phyloP scores from a whole-genome alignment of 2,113 vertebrate genomes.

The Brachypodius melanocephalos region DNA sequence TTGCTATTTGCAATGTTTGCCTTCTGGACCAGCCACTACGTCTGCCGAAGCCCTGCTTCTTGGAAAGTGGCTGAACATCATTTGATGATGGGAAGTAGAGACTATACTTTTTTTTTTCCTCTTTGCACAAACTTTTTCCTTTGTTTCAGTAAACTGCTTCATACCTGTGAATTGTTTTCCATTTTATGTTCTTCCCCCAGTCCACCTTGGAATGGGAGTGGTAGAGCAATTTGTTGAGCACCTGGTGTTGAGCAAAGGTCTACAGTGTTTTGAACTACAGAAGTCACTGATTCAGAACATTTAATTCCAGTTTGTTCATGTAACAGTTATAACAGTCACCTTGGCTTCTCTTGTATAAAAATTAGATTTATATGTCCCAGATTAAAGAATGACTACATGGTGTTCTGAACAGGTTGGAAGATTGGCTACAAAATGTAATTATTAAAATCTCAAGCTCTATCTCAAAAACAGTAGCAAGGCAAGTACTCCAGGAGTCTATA shows the following conservation, averaged over 20 bases:
- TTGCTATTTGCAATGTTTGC: neutral
- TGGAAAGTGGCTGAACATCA: accelerated
- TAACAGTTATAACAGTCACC: neutral
- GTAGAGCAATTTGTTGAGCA: neutral
- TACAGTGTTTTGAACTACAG: neutral
- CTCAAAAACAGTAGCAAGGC: neutral
- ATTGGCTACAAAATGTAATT: neutral
- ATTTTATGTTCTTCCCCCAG: neutral
- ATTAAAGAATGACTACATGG: neutral
- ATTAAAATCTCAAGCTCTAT: neutral
- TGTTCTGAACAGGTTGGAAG: neutral
- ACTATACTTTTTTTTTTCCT: neutral
- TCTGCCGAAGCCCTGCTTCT: neutral
- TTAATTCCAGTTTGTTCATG: neutral
- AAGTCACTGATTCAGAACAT: neutral
- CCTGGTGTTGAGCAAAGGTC: neutral
- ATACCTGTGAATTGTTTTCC: neutral
- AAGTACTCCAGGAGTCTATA: neutral
- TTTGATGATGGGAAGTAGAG: neutral
- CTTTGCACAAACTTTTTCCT: neutral
- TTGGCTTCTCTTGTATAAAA: neutral
- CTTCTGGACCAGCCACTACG: neutral
- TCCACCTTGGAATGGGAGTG: neutral
- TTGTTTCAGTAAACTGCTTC: neutral
- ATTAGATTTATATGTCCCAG: neutral